A percentile compares a stretch with the other conserved stretches of the same genome.
These are phyloP conservation scores for Corapipo altera DNA, from an alignment of 2,113 vertebrate genomes.

Conservation along the genomic window DNA sequence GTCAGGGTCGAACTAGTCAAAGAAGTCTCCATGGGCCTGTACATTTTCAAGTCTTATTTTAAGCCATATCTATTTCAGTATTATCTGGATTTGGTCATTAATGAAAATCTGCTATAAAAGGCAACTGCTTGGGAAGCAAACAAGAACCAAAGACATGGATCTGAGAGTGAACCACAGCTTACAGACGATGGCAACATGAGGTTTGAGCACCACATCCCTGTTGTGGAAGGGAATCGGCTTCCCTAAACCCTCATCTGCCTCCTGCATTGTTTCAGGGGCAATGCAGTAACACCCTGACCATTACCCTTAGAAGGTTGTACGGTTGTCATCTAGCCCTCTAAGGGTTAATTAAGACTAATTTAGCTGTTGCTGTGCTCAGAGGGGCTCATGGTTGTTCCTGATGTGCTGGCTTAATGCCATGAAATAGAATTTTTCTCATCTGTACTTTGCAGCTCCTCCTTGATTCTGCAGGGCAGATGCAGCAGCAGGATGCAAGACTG, in stretches of 20 bases:
- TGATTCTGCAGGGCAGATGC: background rate
- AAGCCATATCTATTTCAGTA: background rate
- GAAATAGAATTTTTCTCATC: background rate
- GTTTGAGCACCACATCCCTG: background rate
- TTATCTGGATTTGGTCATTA: background rate
- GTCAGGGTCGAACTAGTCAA: background rate
- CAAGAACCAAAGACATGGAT: background rate
- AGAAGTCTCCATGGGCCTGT: accelerated
- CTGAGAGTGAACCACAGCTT: background rate
- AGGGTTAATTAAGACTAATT: background rate
- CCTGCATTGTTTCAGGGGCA: background rate
- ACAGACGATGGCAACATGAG: accelerated
- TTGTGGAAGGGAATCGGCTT: background rate
- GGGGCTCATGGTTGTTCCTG: background rate
- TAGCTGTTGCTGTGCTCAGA: background rate
- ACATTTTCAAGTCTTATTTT: background rate
- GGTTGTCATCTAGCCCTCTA: background rate
- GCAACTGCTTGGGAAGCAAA: background rate
- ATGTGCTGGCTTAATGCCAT: background rate
- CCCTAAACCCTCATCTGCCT: background rate
- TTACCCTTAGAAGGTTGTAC: background rate
- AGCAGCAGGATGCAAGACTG: background rate
- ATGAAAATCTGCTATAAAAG: background rate
- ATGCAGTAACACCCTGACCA: background rate
- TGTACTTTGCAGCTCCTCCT: background rate